Evolutionary conservation across 1,140 invertebrate genomes (phyloP).

Genomic region (Phortica variegata): DNA sequence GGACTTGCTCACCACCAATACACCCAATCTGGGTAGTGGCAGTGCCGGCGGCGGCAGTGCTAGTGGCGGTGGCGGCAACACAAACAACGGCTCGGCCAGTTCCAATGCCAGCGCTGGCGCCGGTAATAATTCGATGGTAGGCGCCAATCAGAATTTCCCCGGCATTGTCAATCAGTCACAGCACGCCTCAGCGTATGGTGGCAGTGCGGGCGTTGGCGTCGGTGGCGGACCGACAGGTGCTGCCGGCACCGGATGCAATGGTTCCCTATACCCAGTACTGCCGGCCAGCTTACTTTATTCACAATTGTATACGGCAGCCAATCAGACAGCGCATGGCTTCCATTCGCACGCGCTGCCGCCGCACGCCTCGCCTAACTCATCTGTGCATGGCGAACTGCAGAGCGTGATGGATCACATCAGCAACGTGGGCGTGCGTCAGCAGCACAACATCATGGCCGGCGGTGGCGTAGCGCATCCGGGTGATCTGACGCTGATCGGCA

Average conservation of each 20-base stretch:
- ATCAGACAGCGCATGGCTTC: conserved; percentile 74
- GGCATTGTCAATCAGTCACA: conserved; percentile 51
- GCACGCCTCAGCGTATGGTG: conserved; percentile 40
- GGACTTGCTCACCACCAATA: conserved; percentile 66
- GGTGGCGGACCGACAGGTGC: conserved; percentile 19
- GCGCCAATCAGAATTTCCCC: conserved; percentile 49
- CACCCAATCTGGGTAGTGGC: conserved; percentile 52
- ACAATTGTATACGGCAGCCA: conserved; percentile 76
- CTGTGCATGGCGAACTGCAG: conserved; percentile 67
- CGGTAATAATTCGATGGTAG: conserved; percentile 53
- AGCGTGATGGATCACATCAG: conserved; percentile 72
- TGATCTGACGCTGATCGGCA: conserved; percentile 63
- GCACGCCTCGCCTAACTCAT: conserved; percentile 62
- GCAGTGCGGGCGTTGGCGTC: conserved; percentile 35
- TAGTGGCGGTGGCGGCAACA: conserved; percentile 19
- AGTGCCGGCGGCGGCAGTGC: conserved; percentile 19
- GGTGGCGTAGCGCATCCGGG: conserved; percentile 54
- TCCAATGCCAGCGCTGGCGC: conserved; percentile 65
- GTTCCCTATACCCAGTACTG: conserved; percentile 70
- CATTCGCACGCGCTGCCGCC: conserved; percentile 68
- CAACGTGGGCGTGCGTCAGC: conserved; percentile 60
- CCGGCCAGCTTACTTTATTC: conserved; percentile 80
- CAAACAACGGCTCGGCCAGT: conserved; percentile 62
- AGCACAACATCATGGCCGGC: conserved; percentile 60
- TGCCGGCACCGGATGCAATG: conserved; percentile 60